A percentile compares a stretch with the other conserved stretches of the same genome.
These are phyloP conservation scores for Phthorimaea operculella DNA, from an alignment of 1,140 invertebrate genomes.

Conservation along the genomic window DNA sequence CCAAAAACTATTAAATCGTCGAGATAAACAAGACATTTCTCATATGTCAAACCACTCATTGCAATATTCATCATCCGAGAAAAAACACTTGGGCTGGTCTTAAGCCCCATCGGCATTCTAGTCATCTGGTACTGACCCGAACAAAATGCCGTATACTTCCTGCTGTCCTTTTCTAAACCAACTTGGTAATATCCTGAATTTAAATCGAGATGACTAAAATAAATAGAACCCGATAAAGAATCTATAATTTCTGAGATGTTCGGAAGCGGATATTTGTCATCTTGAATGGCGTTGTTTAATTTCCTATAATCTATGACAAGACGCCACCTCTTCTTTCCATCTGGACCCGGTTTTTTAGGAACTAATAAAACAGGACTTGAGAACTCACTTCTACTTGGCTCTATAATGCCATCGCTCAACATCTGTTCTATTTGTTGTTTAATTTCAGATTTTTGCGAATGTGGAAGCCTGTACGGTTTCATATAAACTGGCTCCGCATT, in stretches of 20 bases:
- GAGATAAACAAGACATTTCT: slow-evolving; percentile 3
- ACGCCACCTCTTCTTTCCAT: neutral
- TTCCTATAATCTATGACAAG: neutral
- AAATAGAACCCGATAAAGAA: neutral
- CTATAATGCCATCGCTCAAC: neutral
- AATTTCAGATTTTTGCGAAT: neutral
- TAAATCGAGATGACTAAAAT: slow-evolving; percentile 2
- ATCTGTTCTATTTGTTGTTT: neutral
- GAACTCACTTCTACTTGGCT: neutral
- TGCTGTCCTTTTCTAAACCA: neutral
- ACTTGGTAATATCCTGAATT: neutral
- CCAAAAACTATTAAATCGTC: slow-evolving; percentile 2
- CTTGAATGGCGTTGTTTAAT: neutral
- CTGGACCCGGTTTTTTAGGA: neutral
- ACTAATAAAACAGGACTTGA: neutral
- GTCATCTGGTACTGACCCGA: slow-evolving; percentile 4
- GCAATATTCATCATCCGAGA: neutral
- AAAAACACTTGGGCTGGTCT: slow-evolving; percentile 3
- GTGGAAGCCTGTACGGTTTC: neutral
- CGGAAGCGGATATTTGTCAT: slow-evolving; percentile 2
- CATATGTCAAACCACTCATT: neutral
- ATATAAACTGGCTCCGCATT: neutral
- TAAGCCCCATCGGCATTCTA: neutral
- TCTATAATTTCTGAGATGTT: slow-evolving; percentile 1
- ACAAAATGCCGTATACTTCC: slow-evolving; percentile 1